phyloP scores from a whole-genome alignment of 2,113 vertebrate genomes.

The Aptenodytes forsteri region DNA sequence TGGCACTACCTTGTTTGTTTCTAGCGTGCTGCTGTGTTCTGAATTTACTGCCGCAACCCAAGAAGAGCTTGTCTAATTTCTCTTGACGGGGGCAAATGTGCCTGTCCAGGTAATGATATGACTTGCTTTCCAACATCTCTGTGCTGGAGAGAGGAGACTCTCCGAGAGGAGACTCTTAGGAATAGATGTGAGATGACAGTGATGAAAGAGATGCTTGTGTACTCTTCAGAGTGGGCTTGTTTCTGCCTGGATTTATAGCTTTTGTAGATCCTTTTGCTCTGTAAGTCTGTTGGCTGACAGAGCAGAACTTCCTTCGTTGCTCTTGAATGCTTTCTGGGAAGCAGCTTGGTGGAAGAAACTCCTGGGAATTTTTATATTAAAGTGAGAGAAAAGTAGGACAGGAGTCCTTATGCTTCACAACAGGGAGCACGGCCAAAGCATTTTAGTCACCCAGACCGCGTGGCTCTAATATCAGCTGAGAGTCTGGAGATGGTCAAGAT shows the following conservation, averaged over 20 bases:
- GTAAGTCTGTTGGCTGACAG: background rate
- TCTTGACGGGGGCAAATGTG: background rate
- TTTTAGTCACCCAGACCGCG: rapidly evolving
- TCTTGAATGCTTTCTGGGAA: background rate
- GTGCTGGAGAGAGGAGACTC: background rate
- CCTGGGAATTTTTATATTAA: background rate
- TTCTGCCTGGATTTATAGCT: background rate
- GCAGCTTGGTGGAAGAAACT: background rate
- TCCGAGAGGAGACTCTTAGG: background rate
- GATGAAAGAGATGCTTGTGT: background rate
- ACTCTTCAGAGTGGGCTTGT: background rate
- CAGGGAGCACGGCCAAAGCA: background rate
- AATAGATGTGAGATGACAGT: background rate
- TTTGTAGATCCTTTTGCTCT: background rate
- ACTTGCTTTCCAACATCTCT: background rate
- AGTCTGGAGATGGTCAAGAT: background rate
- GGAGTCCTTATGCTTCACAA: background rate
- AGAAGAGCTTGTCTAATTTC: background rate
- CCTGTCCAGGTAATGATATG: background rate
- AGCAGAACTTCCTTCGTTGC: background rate
- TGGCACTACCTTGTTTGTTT: background rate
- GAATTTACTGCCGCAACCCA: background rate
- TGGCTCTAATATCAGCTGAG: background rate
- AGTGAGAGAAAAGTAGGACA: too few relatives aligned
- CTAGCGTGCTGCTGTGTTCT: background rate